Conservation (phyloP, 2,113 vertebrate species). For the Reinhardtius hippoglossoides region DNA sequence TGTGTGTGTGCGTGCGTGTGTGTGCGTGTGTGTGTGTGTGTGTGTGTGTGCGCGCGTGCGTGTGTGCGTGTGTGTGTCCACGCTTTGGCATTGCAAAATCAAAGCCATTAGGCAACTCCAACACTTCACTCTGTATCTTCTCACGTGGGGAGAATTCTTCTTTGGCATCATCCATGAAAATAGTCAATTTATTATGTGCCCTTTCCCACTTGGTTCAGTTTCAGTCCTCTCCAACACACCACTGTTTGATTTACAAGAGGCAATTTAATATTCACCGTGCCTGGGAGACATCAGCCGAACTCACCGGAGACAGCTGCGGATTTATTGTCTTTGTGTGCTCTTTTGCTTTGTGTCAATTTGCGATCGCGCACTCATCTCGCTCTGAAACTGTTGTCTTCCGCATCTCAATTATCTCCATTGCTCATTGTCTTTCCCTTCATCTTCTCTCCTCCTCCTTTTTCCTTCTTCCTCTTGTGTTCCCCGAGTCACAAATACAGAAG, state of each 20-base stretch:
- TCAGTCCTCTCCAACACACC: conserved; percentile 57
- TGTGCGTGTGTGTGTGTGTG: no score
- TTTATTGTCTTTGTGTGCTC: conserved; percentile 37
- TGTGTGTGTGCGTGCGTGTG: no score
- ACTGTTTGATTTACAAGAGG: conserved; percentile 62
- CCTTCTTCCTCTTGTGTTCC: neutral
- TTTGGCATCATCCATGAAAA: conserved; percentile 39
- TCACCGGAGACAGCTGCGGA: conserved; percentile 40
- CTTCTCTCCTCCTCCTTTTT: neutral
- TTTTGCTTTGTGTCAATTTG: conserved; percentile 36
- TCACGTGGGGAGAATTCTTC: conserved; percentile 34
- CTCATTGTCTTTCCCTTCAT: conserved; percentile 17
- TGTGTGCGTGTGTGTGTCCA: no score
- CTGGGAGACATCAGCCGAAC: conserved; percentile 49
- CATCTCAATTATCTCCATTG: conserved; percentile 28
- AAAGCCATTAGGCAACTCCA: conserved; percentile 36
- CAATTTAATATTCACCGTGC: conserved; percentile 65
- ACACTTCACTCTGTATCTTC: conserved; percentile 35
- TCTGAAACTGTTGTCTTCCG: conserved; percentile 1
- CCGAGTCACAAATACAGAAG: conserved; percentile 39
- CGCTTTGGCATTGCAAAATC: conserved; percentile 9
- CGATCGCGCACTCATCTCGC: neutral
- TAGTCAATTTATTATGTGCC: conserved; percentile 62
- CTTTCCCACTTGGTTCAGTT: conserved; percentile 57
- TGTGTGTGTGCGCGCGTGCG: no score